Evolutionary conservation across 2,888 invertebrate species (phyloP), one percentile per base, ranked within the genome.

Genomic region (Calephelis perditalis): DNA sequence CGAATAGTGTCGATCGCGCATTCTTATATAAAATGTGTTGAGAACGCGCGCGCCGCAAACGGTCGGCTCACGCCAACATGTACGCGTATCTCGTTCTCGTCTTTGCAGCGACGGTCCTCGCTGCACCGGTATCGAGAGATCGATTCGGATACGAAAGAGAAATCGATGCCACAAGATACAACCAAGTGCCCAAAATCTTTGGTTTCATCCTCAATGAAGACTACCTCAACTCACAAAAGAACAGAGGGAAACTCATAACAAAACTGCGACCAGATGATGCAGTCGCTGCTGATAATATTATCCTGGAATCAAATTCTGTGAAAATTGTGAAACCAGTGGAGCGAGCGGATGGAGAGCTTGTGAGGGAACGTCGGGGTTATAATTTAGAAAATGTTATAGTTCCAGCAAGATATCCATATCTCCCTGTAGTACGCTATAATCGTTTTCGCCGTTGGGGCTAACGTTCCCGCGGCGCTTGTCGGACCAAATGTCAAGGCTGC

Each of bases 371-470:
- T 52, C 81, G 91, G 35, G 91, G 91, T 37, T 91, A 90, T 75
- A 91, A 91, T 73, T 72, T 91, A 71, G 90, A 91, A 74, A 84
- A 91, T 68, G 91, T 90, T 72, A 80, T 82, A 68, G 91, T 91
- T 64, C 91, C 91, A 52, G 82, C 88, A 63, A 76, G 88, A 70
- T 89, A 89, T 70, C 89, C 90, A 37, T 90, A 90, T 73, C 78
- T 89, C 62, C 82, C 88, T 49, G 86, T 88, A 67, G 81, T 85
- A 63, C 80, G 74, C 65, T 86, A 81, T 73, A 84, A 78, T 75
- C 81, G 88, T 65, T 82, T 85, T 76, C 88, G 89, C 67, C 86
- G 87, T 65, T 87, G 88, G 86, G 88, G 88, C 82, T 86, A 87
- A 81, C 76, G 79, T 73, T 78, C 78, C 72, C 65, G 61, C 62